phyloP scores from a whole-genome alignment of 2,113 vertebrate genomes.

The Notarius lentiginosus region DNA sequence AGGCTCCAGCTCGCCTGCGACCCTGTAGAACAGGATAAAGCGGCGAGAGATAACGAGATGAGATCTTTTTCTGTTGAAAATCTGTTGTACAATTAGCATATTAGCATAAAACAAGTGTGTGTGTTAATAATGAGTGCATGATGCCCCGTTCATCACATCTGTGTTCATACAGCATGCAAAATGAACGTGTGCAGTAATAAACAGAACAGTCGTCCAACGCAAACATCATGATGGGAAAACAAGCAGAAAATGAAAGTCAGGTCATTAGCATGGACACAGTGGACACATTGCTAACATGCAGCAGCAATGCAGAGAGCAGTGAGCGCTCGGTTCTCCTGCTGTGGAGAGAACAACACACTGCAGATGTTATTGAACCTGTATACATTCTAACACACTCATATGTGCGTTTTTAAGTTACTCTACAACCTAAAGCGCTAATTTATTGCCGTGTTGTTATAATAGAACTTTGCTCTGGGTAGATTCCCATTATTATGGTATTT shows the following conservation, averaged over 20 bases:
- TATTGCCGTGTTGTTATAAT: not conserved
- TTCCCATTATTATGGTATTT: not conserved
- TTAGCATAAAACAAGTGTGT: not conserved
- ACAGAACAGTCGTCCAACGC: not conserved
- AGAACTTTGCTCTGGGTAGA: not conserved
- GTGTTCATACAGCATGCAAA: conserved; percentile 55
- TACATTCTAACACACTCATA: not conserved
- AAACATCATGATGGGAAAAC: conserved; percentile 4
- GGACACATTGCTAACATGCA: conserved; percentile 40
- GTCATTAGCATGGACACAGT: conserved; percentile 26
- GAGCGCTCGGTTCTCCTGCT: conserved; percentile 22
- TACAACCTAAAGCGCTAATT: not conserved
- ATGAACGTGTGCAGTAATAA: conserved; percentile 2
- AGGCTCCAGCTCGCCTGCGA: no score
- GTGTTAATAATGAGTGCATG: not conserved
- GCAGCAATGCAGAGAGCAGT: conserved; percentile 17
- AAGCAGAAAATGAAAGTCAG: conserved; percentile 14
- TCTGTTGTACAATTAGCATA: not conserved
- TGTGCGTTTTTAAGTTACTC: not conserved
- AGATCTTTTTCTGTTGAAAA: not conserved
- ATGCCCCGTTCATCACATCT: not conserved
- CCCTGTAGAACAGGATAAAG: no score
- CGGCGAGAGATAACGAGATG: no score
- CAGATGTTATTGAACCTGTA: conserved; percentile 19
- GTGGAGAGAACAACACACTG: conserved; percentile 42